Conservation (phyloP, 2,113 vertebrate genomes). For the Potamarius usumacintae region DNA sequence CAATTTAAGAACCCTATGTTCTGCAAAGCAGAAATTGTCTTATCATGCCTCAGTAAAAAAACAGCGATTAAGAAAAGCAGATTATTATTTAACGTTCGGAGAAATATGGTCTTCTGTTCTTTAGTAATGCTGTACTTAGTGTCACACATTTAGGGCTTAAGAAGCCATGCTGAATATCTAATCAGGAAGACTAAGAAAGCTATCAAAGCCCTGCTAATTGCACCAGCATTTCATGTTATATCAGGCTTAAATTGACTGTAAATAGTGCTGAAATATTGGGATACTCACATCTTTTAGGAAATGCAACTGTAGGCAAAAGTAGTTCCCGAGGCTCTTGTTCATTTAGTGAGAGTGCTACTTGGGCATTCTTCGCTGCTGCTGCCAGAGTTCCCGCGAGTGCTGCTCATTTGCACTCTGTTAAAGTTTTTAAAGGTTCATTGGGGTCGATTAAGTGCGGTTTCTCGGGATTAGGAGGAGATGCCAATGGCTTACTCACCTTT, state of each 20-base stretch:
- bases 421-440: conserved; percentile 46
- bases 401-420: conserved; percentile 41
- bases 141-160: neutral
- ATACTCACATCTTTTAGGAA: neutral
- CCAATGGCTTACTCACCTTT: neutral
- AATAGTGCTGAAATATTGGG: conserved; percentile 5
- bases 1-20: neutral
- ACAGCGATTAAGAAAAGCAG: conserved; percentile 10
- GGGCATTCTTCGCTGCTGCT: conserved; percentile 29
- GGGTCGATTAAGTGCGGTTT: conserved; percentile 43
- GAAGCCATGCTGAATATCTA: conserved; percentile 13
- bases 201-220: conserved; percentile 20
- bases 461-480: conserved; percentile 22
- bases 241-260: conserved; percentile 26
- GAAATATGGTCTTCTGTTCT: neutral
- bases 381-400: conserved; percentile 21
- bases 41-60: neutral
- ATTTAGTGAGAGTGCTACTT: conserved; percentile 4
- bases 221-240: conserved; percentile 12
- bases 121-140: conserved; percentile 20
- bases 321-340: conserved; percentile 15
- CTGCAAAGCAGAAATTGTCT: conserved; percentile 6
- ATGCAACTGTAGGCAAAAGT: conserved; percentile 19
- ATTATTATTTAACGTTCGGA: neutral
- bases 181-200: neutral